Conservation (phyloP, 2,888 invertebrate genomes). For the Ephialtes manifestator region DNA sequence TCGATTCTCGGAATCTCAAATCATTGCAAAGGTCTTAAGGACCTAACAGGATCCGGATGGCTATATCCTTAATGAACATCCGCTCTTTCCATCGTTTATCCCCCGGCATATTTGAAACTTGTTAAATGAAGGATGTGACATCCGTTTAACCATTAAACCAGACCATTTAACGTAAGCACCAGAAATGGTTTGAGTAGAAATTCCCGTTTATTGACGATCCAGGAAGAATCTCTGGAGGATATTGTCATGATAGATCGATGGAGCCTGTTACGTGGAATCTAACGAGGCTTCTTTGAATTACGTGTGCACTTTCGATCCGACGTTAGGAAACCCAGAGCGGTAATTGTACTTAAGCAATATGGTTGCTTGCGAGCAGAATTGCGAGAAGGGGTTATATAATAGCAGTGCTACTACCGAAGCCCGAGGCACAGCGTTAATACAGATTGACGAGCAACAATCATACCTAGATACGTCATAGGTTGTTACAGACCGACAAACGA, state of each 20-base stretch:
- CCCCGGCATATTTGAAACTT: slow-evolving; percentile 30
- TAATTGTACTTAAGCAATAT: background rate
- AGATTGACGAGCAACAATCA: slow-evolving; percentile 47
- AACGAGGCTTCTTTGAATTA: background rate
- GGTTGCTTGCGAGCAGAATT: background rate
- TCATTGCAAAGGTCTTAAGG: slow-evolving; percentile 17
- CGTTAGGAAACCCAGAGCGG: background rate
- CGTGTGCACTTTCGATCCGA: background rate
- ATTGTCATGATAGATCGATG: background rate
- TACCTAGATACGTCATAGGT: slow-evolving; percentile 50
- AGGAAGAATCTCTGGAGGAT: background rate
- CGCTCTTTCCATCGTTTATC: background rate
- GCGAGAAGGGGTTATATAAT: slow-evolving; percentile 17
- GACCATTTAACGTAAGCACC: background rate
- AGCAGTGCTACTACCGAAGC: background rate
- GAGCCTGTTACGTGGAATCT: slow-evolving; percentile 4
- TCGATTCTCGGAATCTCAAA: slow-evolving; percentile 52
- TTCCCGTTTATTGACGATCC: background rate
- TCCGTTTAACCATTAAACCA: background rate
- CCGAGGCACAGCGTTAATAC: slow-evolving; percentile 50
- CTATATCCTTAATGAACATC: too few species aligned
- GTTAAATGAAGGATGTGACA: slow-evolving; percentile 60
- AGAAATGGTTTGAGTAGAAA: background rate
- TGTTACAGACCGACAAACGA: background rate
- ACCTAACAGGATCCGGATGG: background rate